Evolutionary conservation across 2,797 vertebrate species (phyloP).

Genomic region (Pithecia hirsuta): DNA sequence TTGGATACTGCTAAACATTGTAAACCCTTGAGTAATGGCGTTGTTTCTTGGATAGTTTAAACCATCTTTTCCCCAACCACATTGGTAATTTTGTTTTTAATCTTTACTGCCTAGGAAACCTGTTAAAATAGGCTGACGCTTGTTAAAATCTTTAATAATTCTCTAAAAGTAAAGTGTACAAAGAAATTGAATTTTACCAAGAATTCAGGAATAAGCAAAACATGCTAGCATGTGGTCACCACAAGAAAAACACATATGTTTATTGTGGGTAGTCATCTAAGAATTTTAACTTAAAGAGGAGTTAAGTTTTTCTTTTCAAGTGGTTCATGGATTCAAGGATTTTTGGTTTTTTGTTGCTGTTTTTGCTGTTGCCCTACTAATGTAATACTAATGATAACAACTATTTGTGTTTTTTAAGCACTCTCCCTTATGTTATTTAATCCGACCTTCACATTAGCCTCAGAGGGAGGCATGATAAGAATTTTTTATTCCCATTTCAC

Average conservation of each 20-base stretch:
- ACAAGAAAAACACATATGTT: background rate
- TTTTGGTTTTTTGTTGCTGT: background rate
- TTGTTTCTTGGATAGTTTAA: constrained; percentile 46
- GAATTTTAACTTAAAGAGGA: background rate
- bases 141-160: constrained; percentile 42
- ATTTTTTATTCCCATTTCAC: background rate
- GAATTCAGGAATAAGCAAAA: background rate
- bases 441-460: background rate
- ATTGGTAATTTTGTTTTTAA: constrained; percentile 14
- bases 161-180: background rate
- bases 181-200: constrained; percentile 19
- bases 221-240: background rate
- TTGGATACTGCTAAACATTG: constrained; percentile 48
- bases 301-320: background rate
- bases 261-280: background rate
- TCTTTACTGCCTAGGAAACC: constrained; percentile 36
- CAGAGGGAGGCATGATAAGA: background rate
- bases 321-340: background rate
- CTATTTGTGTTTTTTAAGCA: background rate
- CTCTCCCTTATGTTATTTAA: background rate
- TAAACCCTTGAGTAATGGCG: constrained; percentile 56
- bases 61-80: background rate
- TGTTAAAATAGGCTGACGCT: background rate
- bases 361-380: background rate
- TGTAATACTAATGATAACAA: background rate